These are phyloP conservation scores for Yponomeuta sedellus DNA, from an alignment of 2,888 invertebrate species.

Conservation along the genomic window DNA sequence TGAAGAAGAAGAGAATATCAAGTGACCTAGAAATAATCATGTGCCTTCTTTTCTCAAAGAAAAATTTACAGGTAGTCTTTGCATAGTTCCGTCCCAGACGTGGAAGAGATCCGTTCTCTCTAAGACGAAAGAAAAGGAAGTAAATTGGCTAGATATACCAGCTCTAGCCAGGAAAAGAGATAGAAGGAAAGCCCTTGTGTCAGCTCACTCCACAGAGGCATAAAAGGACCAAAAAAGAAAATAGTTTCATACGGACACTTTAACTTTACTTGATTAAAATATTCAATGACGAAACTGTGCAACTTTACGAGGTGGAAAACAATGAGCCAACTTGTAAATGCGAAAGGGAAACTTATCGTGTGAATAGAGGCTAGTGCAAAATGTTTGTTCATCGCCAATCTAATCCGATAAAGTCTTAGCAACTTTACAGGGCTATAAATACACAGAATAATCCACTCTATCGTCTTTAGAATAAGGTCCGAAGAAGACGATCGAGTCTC, in stretches of 20 bases:
- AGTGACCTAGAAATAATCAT: no score
- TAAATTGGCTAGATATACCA: no score
- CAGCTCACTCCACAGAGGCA: no score
- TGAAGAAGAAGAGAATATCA: no score
- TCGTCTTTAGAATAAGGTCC: not conserved
- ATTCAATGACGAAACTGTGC: constrained; percentile 8
- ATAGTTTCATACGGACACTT: not conserved
- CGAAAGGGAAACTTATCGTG: constrained; percentile 37
- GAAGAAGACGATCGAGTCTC: not conserved
- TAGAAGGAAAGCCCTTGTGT: no score
- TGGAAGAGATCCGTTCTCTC: no score
- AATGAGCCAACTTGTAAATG: constrained; percentile 34
- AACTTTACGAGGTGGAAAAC: constrained; percentile 32
- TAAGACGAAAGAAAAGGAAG: no score
- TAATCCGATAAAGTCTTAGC: constrained; percentile 34
- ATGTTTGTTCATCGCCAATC: constrained; percentile 47
- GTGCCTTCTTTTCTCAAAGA: no score
- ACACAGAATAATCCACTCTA: not conserved
- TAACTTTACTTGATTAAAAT: not conserved
- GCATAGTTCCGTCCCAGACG: no score
- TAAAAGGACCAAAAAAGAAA: no score
- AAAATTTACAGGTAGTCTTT: no score
- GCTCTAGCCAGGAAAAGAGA: no score
- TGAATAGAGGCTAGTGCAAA: constrained; percentile 36
- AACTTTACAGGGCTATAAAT: not conserved